phyloP scores from a whole-genome alignment of 1,140 invertebrate species.

The Bombus superbus region DNA sequence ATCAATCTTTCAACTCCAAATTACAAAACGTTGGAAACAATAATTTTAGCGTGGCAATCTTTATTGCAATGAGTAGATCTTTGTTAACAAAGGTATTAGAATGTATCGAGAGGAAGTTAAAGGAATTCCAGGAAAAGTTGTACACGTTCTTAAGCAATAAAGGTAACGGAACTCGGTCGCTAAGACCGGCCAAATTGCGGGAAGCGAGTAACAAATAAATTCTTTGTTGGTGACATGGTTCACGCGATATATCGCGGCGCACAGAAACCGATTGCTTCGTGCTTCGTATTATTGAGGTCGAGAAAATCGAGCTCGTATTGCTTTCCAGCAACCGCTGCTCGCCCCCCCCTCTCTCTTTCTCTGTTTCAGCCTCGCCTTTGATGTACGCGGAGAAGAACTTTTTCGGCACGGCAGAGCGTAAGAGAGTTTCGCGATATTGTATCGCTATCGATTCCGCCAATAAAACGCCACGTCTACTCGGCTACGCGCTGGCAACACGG shows the following conservation, averaged over 20 bases:
- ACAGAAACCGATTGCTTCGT: conserved; percentile 35
- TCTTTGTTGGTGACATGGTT: conserved; percentile 2
- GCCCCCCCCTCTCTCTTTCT: too few relatives aligned
- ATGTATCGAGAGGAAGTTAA: neutral
- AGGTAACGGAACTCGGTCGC: neutral
- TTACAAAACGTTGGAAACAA: too few relatives aligned
- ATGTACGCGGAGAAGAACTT: conserved; percentile 38
- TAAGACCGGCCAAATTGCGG: conserved; percentile 7
- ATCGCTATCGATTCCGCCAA: conserved; percentile 42
- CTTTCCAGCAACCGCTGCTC: neutral
- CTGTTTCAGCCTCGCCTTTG: conserved; percentile 34
- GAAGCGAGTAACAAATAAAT: conserved; percentile 21
- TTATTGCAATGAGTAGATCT: neutral
- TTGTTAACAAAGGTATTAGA: neutral
- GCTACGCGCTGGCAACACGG: conserved; percentile 1
- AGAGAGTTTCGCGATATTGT: conserved; percentile 42
- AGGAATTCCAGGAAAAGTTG: too few relatives aligned
- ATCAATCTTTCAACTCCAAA: too few relatives aligned
- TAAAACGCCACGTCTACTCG: conserved; percentile 21
- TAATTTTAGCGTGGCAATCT: too few relatives aligned
- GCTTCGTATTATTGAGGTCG: conserved; percentile 49
- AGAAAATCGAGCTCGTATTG: conserved; percentile 54
- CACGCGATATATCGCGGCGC: conserved; percentile 12
- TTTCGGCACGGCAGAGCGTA: conserved; percentile 43
- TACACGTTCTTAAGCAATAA: conserved; percentile 1